Evolutionary conservation across 2,888 invertebrate species (phyloP).

Genomic region (Xanthostigma xanthostigma): DNA sequence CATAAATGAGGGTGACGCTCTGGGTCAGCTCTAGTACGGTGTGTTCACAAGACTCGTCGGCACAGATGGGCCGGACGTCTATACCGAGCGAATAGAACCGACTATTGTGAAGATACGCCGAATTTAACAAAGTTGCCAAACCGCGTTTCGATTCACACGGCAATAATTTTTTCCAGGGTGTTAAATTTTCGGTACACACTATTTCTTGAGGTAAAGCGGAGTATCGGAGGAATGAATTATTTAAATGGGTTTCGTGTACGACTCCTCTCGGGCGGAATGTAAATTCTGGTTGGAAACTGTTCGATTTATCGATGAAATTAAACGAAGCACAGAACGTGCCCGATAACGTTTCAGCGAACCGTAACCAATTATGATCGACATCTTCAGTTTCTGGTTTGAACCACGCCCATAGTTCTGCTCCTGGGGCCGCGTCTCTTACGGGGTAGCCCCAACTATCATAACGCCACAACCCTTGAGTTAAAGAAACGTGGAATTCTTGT

Average conservation of each 20-base stretch:
- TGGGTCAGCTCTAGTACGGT: constrained; percentile 68
- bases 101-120: constrained; percentile 81
- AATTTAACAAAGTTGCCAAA: constrained; percentile 73
- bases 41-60: constrained; percentile 28
- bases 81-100: constrained; percentile 84
- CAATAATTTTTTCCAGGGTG: constrained; percentile 93
- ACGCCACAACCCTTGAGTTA: constrained; percentile 90
- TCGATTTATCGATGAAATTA: constrained; percentile 78
- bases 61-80: constrained; percentile 69
- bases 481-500: constrained; percentile 77
- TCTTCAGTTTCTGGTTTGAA: constrained; percentile 52
- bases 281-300: constrained; percentile 71
- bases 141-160: constrained; percentile 90
- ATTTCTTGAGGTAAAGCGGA: constrained; percentile 90
- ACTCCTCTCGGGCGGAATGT: constrained; percentile 66
- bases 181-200: constrained; percentile 96
- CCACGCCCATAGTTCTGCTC: constrained; percentile 91
- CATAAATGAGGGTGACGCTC: constrained; percentile 77
- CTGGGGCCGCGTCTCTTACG: constrained; percentile 74
- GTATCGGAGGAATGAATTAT: constrained; percentile 51
- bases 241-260: constrained; percentile 27
- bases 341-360: constrained; percentile 77
- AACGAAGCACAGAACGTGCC: constrained; percentile 93
- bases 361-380: constrained; percentile 75
- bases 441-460: constrained; percentile 93